Evolutionary conservation across 2,113 vertebrate species (phyloP).

Genomic region (Spermophilus dauricus): DNA sequence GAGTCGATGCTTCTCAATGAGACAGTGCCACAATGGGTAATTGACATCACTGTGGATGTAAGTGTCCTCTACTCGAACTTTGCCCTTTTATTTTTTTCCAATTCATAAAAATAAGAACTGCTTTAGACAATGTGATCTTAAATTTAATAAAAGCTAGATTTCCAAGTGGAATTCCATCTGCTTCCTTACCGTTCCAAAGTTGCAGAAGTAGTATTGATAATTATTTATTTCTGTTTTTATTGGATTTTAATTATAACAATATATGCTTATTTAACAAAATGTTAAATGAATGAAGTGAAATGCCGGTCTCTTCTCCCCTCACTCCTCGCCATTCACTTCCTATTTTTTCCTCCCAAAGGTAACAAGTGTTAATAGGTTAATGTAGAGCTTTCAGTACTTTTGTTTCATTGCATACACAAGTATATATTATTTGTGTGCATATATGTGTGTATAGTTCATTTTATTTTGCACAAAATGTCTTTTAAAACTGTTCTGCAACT

Average conservation of each 20-base stretch:
- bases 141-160: not conserved
- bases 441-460: not conserved
- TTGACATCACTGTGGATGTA: constrained; percentile 99
- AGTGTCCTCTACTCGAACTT: constrained; percentile 85
- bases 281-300: not conserved
- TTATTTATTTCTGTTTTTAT: not conserved
- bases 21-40: constrained; percentile 99
- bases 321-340: not conserved
- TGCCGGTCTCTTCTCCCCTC: not conserved
- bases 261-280: not conserved
- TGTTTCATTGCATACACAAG: not conserved
- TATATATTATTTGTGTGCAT: not conserved
- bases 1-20: constrained; percentile 99
- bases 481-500: constrained; percentile 46
- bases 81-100: constrained; percentile 32
- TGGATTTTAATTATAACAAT: constrained; percentile 34
- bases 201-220: not conserved
- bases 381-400: not conserved
- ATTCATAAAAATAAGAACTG: not conserved
- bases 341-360: not conserved
- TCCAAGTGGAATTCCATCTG: not conserved
- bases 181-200: not conserved
- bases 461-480: constrained; percentile 37
- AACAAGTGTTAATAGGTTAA: not conserved
- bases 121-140: not conserved